Base-by-base conservation (phyloP, 2,888 invertebrate genomes). In the Orgyia antiqua region DNA sequence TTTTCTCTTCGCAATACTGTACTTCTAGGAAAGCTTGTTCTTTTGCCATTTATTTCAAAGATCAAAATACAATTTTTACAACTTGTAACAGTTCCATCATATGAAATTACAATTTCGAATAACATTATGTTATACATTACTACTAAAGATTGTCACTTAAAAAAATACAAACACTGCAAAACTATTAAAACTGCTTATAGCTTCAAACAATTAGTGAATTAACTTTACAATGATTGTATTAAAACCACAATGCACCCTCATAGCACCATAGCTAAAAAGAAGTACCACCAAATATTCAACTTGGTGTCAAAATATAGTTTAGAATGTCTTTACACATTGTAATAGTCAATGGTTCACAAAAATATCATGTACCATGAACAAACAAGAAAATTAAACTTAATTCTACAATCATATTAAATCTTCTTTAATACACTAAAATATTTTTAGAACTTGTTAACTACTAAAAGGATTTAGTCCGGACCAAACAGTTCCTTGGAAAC, bases 31-130 rank as follows among this genome's bases (percentile, higher is more conserved):
- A n/a, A n/a, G n/a, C n/a, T n/a, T n/a, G n/a, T 74, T 75, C 62
- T 59, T 71, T 66, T 58, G 71, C 66, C 71, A 74, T 83, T 82
- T 84, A 84, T 80, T 83, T 82, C 70, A 73, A 80, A 82, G 78
- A 76, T 79, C 78, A 82, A 84, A 83, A 83, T 82, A 80, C 78
- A 82, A 74, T 82, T 82, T 72, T 79, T 76, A 78, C 68, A 83
- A 76, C 72, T 74, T 68, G 51, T 72, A 83, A 83, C 82, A 83
- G 70, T 76, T 74, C 74, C 73, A 78, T 78, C 74, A 78, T 77
- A 72, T 73, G 68, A 76, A 75, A 76, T 75, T 79, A 76, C 72
- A 76, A 71, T 71, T 71, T 68, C 48, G 68, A 71, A 72, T 69
- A 75, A 73, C 63, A 65, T 62, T 58, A 57, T 62, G 47, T 53